These are phyloP conservation scores for Enteromius thamalakanensis DNA, from an alignment of 2,797 vertebrate genomes.

Conservation along the genomic window DNA sequence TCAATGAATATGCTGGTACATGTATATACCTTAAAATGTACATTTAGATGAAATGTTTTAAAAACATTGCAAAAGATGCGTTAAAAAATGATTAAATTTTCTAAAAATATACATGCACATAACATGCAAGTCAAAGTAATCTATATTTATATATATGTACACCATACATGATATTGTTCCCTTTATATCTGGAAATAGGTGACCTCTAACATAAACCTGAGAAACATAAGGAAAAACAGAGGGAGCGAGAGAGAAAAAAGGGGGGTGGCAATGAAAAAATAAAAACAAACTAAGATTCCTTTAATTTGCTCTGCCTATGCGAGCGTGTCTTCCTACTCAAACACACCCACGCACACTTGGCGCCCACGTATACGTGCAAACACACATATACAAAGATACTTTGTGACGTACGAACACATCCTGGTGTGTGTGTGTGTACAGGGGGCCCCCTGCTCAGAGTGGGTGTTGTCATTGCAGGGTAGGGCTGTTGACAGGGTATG, in stretches of 20 bases:
- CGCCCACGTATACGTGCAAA: constrained; percentile 23
- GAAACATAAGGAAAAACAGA: constrained; percentile 8
- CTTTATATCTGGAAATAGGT: constrained; percentile 1
- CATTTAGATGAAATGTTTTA: not conserved
- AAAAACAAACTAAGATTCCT: constrained; percentile 20
- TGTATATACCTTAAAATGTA: not conserved
- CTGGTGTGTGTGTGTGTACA: constrained; percentile 54
- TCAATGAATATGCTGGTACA: no score
- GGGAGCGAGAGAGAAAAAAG: not conserved
- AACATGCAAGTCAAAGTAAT: not conserved
- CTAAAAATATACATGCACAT: not conserved
- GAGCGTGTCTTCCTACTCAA: constrained; percentile 40
- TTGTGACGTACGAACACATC: constrained; percentile 28
- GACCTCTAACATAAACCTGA: constrained; percentile 26
- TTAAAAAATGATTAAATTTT: not conserved
- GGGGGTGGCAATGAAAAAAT: not conserved
- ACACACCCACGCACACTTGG: constrained; percentile 44
- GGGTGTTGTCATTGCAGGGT: constrained; percentile 75
- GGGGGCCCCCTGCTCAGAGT: constrained; percentile 60
- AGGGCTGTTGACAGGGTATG: constrained; percentile 76
- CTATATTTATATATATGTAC: not conserved
- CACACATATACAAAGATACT: constrained; percentile 21
- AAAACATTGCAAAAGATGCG: not conserved
- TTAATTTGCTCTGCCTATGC: constrained; percentile 40
- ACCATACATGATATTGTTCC: not conserved